These are phyloP conservation scores for Tenualosa ilisha DNA, from an alignment of 2,797 vertebrate species.

Conservation along the genomic window DNA sequence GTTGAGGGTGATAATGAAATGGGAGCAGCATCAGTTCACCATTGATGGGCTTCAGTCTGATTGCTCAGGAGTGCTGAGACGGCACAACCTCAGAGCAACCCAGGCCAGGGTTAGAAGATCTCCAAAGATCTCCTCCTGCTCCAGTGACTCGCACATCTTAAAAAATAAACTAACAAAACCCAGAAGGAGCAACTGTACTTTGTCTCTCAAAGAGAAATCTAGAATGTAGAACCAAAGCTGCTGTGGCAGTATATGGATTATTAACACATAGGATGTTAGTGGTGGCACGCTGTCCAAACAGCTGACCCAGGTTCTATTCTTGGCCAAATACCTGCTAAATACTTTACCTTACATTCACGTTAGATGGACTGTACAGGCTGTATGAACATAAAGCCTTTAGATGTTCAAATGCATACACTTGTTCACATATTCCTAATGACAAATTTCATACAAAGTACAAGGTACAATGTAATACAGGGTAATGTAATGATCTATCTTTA, in stretches of 20 bases:
- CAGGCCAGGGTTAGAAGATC: not conserved
- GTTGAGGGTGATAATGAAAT: not conserved
- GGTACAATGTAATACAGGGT: not conserved
- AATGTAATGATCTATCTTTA: not conserved
- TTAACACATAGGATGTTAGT: not conserved
- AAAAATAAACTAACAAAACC: constrained; percentile 1
- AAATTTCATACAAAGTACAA: not conserved
- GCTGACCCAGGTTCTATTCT: too few relatives aligned
- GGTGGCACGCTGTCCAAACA: too few relatives aligned
- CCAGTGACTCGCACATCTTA: not conserved
- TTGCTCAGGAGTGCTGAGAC: not conserved
- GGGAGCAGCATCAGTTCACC: constrained; percentile 16
- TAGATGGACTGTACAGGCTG: not conserved
- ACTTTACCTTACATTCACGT: too few relatives aligned
- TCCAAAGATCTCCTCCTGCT: not conserved
- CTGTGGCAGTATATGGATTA: not conserved
- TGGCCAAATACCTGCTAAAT: too few relatives aligned
- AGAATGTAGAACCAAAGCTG: not conserved
- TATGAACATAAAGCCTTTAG: not conserved
- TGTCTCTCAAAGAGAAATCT: not conserved
- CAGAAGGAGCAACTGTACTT: constrained; percentile 9
- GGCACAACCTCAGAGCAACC: not conserved
- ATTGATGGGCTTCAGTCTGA: not conserved
- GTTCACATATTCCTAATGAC: not conserved
- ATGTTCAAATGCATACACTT: not conserved